Conservation (phyloP, 1,140 invertebrate species). For the Drosophila erecta region DNA sequence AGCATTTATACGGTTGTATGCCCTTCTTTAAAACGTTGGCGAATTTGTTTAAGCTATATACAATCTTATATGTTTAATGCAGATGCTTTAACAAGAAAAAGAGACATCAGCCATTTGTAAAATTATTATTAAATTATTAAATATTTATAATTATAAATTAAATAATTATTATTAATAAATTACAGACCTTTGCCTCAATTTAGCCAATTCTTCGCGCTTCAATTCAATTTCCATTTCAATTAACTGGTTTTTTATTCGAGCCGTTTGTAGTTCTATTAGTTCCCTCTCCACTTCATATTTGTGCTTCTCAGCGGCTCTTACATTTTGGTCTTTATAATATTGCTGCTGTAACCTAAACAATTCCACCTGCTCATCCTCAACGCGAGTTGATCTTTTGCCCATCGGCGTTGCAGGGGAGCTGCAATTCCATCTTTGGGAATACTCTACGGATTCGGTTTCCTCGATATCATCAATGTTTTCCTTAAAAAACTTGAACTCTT, state of each 20-base stretch:
- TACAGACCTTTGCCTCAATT: not conserved
- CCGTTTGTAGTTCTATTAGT: slow-evolving; percentile 5
- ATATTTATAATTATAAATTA: too few species aligned
- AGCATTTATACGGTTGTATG: too few species aligned
- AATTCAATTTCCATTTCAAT: slow-evolving; percentile 25
- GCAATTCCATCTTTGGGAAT: not conserved
- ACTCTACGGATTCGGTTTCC: not conserved
- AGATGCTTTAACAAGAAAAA: too few species aligned
- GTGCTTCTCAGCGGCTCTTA: slow-evolving; percentile 26
- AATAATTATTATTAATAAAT: too few species aligned
- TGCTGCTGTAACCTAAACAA: slow-evolving; percentile 26
- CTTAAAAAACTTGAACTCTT: slow-evolving; percentile 3
- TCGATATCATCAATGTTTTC: slow-evolving; percentile 4
- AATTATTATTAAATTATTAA: too few species aligned
- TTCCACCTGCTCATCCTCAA: slow-evolving; percentile 14
- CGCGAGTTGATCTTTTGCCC: too few species aligned
- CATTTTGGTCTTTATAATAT: slow-evolving; percentile 14
- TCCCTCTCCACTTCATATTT: slow-evolving; percentile 22
- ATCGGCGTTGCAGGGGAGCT: too few species aligned
- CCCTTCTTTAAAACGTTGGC: too few species aligned
- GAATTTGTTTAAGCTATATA: too few species aligned
- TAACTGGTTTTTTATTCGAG: slow-evolving; percentile 13
- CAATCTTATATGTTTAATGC: too few species aligned
- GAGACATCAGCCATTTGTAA: too few species aligned
- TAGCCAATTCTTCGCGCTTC: slow-evolving; percentile 9